phyloP scores from a whole-genome alignment of 1,140 invertebrate species.

The Asbolus verrucosus region DNA sequence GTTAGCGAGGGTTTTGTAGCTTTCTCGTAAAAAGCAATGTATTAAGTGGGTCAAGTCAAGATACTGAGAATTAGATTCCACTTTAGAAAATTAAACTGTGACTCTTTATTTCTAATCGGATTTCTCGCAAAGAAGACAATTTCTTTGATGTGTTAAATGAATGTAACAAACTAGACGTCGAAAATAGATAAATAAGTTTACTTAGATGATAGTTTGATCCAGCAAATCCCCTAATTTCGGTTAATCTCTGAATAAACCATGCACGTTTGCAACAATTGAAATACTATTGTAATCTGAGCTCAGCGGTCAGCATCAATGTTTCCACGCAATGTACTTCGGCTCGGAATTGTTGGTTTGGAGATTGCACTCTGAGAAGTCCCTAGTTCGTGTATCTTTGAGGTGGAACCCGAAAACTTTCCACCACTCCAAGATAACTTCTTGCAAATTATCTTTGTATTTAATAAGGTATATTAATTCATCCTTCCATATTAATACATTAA shows the following conservation, averaged over 20 bases:
- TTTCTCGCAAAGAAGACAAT: constrained; percentile 40
- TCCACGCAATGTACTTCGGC: constrained; percentile 57
- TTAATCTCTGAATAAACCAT: constrained; percentile 50
- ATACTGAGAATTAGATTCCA: constrained; percentile 44
- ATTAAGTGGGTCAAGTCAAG: constrained; percentile 42
- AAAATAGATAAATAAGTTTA: no score
- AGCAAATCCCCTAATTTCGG: constrained; percentile 41
- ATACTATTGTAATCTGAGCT: constrained; percentile 58
- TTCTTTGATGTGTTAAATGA: constrained; percentile 41
- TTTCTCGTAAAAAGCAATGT: constrained; percentile 43
- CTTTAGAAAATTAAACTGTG: constrained; percentile 44
- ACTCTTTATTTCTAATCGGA: constrained; percentile 44
- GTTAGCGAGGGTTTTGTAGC: constrained; percentile 26
- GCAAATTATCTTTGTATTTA: constrained; percentile 42
- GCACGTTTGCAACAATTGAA: constrained; percentile 53
- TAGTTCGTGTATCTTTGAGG: constrained; percentile 55
- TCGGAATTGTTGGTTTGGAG: constrained; percentile 45
- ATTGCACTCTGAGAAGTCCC: constrained; percentile 47
- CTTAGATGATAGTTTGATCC: neutral
- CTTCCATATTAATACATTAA: constrained; percentile 29
- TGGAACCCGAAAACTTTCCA: constrained; percentile 51
- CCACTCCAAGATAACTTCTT: constrained; percentile 37
- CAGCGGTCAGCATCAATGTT: constrained; percentile 60
- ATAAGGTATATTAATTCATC: constrained; percentile 42
- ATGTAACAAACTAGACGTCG: neutral